Conservation (phyloP, 2,888 invertebrate genomes). For the Spodoptera littoralis region DNA sequence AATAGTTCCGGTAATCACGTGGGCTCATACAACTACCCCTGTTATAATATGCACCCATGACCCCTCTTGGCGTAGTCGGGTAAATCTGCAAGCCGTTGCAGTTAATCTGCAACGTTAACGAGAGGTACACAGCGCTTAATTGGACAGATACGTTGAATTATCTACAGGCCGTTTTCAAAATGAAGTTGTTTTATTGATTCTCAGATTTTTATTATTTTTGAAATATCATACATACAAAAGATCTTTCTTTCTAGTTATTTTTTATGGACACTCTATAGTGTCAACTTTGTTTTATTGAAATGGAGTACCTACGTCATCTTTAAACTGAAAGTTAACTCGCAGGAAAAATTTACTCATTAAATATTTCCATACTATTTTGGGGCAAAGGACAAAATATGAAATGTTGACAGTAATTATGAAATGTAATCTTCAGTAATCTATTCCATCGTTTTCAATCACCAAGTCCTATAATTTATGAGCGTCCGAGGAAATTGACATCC, state of each 20-base stretch:
- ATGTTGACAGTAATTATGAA: too few species aligned
- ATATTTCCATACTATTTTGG: background rate
- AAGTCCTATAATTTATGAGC: too few species aligned
- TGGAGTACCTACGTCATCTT: too few species aligned
- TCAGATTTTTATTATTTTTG: too few species aligned
- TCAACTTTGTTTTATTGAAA: background rate
- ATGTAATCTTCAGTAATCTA: background rate
- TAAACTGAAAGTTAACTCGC: too few species aligned
- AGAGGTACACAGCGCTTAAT: constrained; percentile 54
- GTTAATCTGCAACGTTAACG: constrained; percentile 57
- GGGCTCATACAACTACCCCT: too few species aligned
- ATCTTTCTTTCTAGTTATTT: too few species aligned
- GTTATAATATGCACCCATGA: background rate
- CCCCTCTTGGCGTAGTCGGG: background rate
- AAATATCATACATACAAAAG: too few species aligned
- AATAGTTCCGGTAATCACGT: background rate
- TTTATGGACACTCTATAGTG: too few species aligned
- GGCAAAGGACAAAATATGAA: too few species aligned
- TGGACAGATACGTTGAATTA: constrained; percentile 44
- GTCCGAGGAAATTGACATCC: too few species aligned
- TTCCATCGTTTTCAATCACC: background rate
- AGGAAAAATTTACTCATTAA: background rate
- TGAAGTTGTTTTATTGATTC: background rate
- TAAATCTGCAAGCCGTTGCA: constrained; percentile 21
- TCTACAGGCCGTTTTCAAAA: constrained; percentile 45